Conservation (phyloP, 2,797 vertebrate species). For the Eleutherodactylus coqui region DNA sequence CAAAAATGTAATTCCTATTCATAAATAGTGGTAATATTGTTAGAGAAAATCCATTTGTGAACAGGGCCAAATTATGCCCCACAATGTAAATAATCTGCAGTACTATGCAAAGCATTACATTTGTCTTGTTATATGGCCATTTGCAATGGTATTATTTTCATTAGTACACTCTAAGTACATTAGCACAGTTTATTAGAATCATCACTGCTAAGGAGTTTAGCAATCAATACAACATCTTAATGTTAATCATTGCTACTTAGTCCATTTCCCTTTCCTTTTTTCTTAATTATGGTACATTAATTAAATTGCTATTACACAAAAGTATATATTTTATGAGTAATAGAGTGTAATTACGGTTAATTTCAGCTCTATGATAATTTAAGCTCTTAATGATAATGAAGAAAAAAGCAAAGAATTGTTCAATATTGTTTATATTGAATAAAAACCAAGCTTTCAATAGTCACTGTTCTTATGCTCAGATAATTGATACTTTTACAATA, state of each 20-base stretch:
- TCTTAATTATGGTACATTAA: slow-evolving; percentile 33
- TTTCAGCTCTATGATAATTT: neutral
- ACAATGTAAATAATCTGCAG: neutral
- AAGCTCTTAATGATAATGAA: neutral
- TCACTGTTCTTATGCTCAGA: neutral
- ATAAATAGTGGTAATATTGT: neutral
- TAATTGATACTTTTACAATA: neutral
- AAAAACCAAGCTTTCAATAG: neutral
- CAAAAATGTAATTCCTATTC: neutral
- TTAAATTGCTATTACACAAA: slow-evolving; percentile 36
- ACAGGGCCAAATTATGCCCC: neutral
- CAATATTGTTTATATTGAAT: neutral
- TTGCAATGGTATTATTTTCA: neutral
- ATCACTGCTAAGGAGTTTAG: slow-evolving; percentile 7
- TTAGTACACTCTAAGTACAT: neutral
- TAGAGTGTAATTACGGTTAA: slow-evolving; percentile 15
- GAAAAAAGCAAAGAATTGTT: neutral
- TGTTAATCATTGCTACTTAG: slow-evolving; percentile 33
- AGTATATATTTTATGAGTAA: slow-evolving; percentile 20
- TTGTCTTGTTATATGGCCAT: neutral
- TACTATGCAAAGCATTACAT: neutral
- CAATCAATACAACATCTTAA: slow-evolving; percentile 46
- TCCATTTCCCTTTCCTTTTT: slow-evolving; percentile 2
- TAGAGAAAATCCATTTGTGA: neutral
- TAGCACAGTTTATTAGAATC: slow-evolving; percentile 13